These are phyloP conservation scores for Styela plicata DNA, from an alignment of 23 tunicate genomes.

Conservation along the genomic window DNA sequence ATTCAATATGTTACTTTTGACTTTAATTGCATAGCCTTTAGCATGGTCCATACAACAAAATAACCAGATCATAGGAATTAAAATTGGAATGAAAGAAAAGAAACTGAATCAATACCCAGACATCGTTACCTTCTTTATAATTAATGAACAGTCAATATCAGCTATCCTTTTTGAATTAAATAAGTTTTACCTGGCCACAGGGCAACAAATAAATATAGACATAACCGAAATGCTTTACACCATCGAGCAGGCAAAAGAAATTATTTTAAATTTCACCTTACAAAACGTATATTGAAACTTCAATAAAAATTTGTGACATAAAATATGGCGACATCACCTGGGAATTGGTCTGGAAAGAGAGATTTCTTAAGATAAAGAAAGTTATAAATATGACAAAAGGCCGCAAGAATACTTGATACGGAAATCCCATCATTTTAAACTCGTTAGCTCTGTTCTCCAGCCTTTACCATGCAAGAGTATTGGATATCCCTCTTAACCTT, in stretches of 20 bases:
- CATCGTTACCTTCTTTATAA: background rate
- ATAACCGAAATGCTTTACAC: background rate
- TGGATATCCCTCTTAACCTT: background rate
- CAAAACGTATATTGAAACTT: no score
- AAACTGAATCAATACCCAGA: background rate
- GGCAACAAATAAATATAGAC: background rate
- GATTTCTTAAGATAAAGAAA: background rate
- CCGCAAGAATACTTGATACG: background rate
- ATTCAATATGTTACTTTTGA: no score
- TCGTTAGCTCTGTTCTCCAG: background rate
- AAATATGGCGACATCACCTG: background rate
- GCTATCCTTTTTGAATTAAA: background rate
- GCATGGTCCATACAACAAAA: no score
- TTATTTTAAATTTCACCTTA: background rate
- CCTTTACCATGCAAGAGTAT: background rate
- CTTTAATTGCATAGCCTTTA: no score
- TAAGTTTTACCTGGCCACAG: background rate
- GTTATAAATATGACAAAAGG: no score
- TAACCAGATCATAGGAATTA: no score
- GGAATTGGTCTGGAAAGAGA: background rate
- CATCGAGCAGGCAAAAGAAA: background rate
- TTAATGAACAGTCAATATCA: background rate
- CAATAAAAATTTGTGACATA: background rate
- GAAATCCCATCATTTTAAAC: background rate
- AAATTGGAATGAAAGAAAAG: no score